A percentile compares a stretch with the other conserved stretches of the same genome.
Evolutionary conservation across 2,797 vertebrate genomes (phyloP).

Genomic region (Pampus argenteus): DNA sequence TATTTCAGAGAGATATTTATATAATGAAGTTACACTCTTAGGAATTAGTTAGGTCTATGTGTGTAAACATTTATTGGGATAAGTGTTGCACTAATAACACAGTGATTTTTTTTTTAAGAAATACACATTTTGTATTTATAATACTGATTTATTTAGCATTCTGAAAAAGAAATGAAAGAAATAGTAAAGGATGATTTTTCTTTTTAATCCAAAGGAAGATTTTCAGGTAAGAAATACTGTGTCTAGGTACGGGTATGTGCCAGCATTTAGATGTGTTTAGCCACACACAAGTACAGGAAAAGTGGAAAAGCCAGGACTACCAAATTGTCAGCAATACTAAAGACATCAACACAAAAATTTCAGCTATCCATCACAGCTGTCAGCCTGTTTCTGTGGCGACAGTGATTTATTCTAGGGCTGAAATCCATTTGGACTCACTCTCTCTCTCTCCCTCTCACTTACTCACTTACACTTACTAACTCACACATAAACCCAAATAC

Average conservation of each 20-base stretch:
- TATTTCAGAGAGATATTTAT: constrained; percentile 16
- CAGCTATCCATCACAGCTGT: constrained; percentile 88
- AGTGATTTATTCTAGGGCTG: constrained; percentile 88
- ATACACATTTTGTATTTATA: background rate
- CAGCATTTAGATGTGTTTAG: constrained; percentile 71
- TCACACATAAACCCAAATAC: constrained; percentile 55
- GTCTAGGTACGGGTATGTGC: constrained; percentile 45
- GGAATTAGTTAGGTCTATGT: background rate
- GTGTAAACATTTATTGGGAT: background rate
- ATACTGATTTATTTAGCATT: background rate
- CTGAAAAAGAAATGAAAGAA: background rate
- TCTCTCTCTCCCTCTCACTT: constrained; percentile 58
- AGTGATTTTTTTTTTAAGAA: background rate
- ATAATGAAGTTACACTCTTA: constrained; percentile 3
- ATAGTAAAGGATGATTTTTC: background rate
- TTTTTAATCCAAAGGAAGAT: background rate
- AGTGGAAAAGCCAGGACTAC: constrained; percentile 82
- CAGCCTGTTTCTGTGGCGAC: constrained; percentile 84
- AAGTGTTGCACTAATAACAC: background rate
- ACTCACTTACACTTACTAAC: constrained; percentile 52
- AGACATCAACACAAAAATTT: constrained; percentile 89
- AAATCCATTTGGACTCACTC: constrained; percentile 83
- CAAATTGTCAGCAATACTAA: constrained; percentile 90
- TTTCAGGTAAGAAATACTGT: constrained; percentile 32
- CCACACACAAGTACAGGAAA: constrained; percentile 76